Conservation (phyloP, 2,113 vertebrate genomes). For the Clupea harengus region DNA sequence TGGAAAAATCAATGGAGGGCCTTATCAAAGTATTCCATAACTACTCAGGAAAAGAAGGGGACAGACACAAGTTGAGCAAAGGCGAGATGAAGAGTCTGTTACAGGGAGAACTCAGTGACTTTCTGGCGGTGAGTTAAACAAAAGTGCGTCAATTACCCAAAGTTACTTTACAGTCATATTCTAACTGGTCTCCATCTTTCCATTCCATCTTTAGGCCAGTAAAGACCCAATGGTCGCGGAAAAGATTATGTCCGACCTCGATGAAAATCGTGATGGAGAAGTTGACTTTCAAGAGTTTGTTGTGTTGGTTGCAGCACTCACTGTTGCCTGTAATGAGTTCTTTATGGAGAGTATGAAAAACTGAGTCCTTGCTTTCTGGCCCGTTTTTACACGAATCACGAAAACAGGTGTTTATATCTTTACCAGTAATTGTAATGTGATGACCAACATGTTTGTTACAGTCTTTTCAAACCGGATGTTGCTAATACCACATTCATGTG, state of each 20-base stretch:
- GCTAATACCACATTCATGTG: neutral
- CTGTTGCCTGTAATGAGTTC: constrained; percentile 88
- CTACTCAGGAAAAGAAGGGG: constrained; percentile 87
- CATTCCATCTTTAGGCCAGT: constrained; percentile 63
- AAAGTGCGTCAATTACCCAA: neutral
- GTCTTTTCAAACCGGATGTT: neutral
- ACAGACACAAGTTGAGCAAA: constrained; percentile 89
- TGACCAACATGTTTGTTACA: neutral
- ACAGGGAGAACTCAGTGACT: constrained; percentile 74
- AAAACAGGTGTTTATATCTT: neutral
- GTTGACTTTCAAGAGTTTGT: constrained; percentile 95
- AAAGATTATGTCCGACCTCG: constrained; percentile 86
- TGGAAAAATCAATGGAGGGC: constrained; percentile 79
- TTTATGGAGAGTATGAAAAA: constrained; percentile 64
- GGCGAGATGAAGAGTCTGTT: constrained; percentile 83
- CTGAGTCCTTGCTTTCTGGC: neutral
- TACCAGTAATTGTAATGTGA: neutral
- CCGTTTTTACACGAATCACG: neutral
- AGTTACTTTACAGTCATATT: neutral
- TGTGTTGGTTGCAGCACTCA: constrained; percentile 83
- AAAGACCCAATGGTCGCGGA: constrained; percentile 79
- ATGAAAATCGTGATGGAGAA: constrained; percentile 83
- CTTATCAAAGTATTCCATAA: constrained; percentile 84
- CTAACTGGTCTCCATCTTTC: neutral
- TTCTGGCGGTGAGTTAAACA: constrained; percentile 74